Evolutionary conservation across 1,140 invertebrate genomes (phyloP), one percentile per base, ranked within the genome.

Genomic region (Cylas formicarius): DNA sequence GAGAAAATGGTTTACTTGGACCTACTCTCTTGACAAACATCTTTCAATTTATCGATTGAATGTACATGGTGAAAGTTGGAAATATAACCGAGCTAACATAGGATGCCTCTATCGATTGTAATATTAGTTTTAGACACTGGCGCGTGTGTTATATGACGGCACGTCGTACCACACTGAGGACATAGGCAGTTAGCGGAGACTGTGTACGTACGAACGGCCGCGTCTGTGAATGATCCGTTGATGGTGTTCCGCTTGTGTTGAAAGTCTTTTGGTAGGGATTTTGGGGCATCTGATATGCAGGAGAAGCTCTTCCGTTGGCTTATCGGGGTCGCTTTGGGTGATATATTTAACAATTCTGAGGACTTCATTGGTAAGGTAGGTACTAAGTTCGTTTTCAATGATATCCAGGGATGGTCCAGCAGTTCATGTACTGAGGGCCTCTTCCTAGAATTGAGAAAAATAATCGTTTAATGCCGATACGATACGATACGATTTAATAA

Each of bases 1-100:
- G n/a, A n/a, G n/a, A n/a, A n/a, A n/a, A n/a, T n/a, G n/a, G n/a
- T n/a, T n/a, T n/a, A n/a, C n/a, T n/a, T n/a, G n/a, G n/a, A n/a
- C n/a, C n/a, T n/a, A n/a, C n/a, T n/a, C n/a, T n/a, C n/a, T n/a
- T n/a, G n/a, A n/a, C n/a, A n/a, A n/a, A n/a, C n/a, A n/a, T n/a
- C n/a, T n/a, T n/a, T n/a, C n/a, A n/a, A n/a, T n/a, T n/a, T n/a
- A n/a, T n/a, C n/a, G n/a, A n/a, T n/a, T n/a, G n/a, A n/a, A n/a
- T n/a, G n/a, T n/a, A n/a, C n/a, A n/a, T n/a, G n/a, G n/a, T n/a
- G n/a, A n/a, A n/a, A n/a, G n/a, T n/a, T n/a, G n/a, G n/a, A n/a
- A n/a, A n/a, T n/a, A n/a, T n/a, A n/a, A n/a, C n/a, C 40, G 4
- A 22, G 54, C 62, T 66, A 67, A 56, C 65, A 67, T 33, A 67